Evolutionary conservation across 2,888 invertebrate species (phyloP), one percentile per base, ranked within the genome.

Genomic region (Rutpela maculata): DNA sequence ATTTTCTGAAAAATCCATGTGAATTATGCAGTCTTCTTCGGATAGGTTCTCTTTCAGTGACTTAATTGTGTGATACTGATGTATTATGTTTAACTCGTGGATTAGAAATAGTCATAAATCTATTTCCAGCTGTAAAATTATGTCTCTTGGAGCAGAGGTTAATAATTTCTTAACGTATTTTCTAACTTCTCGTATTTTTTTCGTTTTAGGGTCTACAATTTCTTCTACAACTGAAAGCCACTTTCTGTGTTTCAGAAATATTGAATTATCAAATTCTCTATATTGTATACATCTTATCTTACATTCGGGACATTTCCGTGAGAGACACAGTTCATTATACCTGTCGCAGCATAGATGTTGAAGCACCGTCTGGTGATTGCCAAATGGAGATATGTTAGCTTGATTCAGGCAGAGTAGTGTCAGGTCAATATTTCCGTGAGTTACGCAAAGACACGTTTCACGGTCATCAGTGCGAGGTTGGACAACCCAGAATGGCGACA

Each of bases 1-100:
- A 74, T 89, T 89, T 83, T 89, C 88, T n/a, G 26, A 26, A 6
- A 26, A 26, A 26, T 26, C 26, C 26, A 26, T 26, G 6, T 26
- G 26, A 6, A 26, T 26, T 26, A n/a, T n/a, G n/a, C n/a, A 26
- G 26, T 26, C 26, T 26, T 26, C 6, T 26, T 26, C 26, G 6
- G 26, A 4, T 6, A 26, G 6, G 26, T 26, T 26, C 15, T 50
- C 5, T 5, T 50, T 50, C 15, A 50, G 15, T 1, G 50, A 12
- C 15, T 50, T 50, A 15, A 50, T 12, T 12, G 57, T 57, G 1
- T 57, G 57, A 7, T 57, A 57, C 7, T 18, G 57, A 19, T 57
- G 57, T 12, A 12, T 1, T 19, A 57, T 57, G 18, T 7, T 57
- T 18, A 57, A 57, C 12, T 57, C 57, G 18, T 57, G 57, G 1